Evolutionary conservation across 2,797 vertebrate genomes (phyloP), one percentile per base, ranked within the genome.

Genomic region (Phrynocephalus forsythii): DNA sequence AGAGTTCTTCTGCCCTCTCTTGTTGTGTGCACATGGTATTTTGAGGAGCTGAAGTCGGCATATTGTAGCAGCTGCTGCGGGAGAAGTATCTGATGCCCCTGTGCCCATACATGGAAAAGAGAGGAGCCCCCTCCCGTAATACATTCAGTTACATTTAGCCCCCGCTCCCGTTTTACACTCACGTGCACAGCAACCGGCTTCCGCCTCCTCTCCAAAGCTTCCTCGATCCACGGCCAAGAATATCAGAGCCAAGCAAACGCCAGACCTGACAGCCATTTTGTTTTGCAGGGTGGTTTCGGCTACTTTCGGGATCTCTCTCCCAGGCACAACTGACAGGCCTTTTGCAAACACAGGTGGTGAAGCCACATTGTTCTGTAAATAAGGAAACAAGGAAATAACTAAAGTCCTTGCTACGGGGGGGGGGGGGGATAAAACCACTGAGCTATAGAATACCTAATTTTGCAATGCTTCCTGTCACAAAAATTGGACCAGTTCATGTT

Each of bases 181-280:
- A 88, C 83, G 24, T 82, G n/a, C 78, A 85, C 71, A 88, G 30
- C 87, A 82, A 26, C 15, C 76, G 18, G 24, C 18, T 85, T 85
- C 83, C 6, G 48, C 68, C 48, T 88, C 83, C 30, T 85, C 56
- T 38, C 72, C 86, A 77, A 44, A 75, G 60, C 69, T 80, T 72
- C 60, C 56, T 18, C n/a, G n/a, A 56, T 68, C 24, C 83, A 52
- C 11, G 52, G 56, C 75, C 48, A 24, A 5, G 79, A 56, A 75
- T n/a, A 66, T 16, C 56, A 87, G 26, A 13, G 18, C 38, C 69
- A 85, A 24, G n/a, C 28, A n/a, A 33, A 38, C 56, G 48, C 56
- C 26, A 56, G 11, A 3, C 78, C 52, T 52, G 44, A 24, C 1
- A 20, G 26, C 67, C 87, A 88, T 88, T 44, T 85, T 85, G 16